phyloP scores from a whole-genome alignment of 1,140 invertebrate genomes.

The Habropoda laboriosa region DNA sequence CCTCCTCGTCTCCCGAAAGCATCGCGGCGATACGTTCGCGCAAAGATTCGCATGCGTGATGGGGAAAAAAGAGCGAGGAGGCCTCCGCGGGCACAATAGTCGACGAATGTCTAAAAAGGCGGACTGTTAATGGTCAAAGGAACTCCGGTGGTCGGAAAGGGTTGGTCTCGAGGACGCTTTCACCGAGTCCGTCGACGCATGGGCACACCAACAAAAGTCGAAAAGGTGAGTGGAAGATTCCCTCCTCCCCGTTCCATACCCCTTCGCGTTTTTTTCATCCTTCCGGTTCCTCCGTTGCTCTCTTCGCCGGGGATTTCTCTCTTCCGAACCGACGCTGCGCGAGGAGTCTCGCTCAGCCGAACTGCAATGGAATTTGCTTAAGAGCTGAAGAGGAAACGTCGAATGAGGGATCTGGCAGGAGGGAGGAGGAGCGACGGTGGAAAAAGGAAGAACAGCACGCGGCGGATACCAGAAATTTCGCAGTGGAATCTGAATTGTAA shows the following conservation, averaged over 20 bases:
- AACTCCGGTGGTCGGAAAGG: conserved; percentile 13
- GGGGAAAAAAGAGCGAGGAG: conserved; percentile 19
- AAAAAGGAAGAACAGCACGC: conserved; percentile 9
- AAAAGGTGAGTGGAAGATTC: conserved; percentile 45
- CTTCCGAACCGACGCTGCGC: conserved; percentile 23
- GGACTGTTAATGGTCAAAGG: conserved; percentile 41
- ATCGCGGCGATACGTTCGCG: conserved; percentile 68
- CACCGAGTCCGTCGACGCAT: conserved; percentile 39
- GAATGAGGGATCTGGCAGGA: neutral
- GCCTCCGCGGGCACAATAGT: conserved; percentile 45
- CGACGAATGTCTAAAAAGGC: conserved; percentile 38
- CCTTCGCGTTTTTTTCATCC: neutral
- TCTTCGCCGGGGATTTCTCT: conserved; percentile 31
- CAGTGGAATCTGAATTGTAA: neutral
- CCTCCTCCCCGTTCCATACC: neutral
- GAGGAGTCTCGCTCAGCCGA: conserved; percentile 43
- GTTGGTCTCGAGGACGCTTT: conserved; percentile 43
- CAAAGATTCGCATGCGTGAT: conserved; percentile 41
- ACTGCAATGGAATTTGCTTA: conserved; percentile 60
- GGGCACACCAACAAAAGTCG: conserved; percentile 52
- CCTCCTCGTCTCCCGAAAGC: neutral
- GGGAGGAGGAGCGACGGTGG: neutral
- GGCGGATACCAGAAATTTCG: neutral
- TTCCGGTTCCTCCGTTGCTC: conserved; percentile 37
- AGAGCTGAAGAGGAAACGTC: conserved; percentile 31